phyloP scores from a whole-genome alignment of 2,888 invertebrate genomes.

The Seira musarum region DNA sequence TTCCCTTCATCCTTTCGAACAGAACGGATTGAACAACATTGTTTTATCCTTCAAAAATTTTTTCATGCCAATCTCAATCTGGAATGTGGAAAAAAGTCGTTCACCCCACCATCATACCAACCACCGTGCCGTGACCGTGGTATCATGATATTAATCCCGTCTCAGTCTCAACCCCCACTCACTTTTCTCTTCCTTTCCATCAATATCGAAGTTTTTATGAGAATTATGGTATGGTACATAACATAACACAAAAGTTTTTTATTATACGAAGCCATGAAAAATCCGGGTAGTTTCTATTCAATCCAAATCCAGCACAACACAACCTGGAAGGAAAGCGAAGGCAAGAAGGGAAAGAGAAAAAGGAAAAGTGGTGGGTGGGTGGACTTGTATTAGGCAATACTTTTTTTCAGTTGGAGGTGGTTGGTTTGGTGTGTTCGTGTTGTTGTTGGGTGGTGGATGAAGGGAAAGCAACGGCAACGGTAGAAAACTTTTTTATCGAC shows the following conservation, averaged over 20 bases:
- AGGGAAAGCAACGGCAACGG: too few relatives aligned
- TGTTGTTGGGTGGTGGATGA: too few relatives aligned
- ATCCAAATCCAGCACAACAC: too few relatives aligned
- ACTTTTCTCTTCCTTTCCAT: background rate
- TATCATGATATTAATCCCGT: conserved; percentile 51
- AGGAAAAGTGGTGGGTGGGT: background rate
- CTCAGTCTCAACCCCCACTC: conserved; percentile 52
- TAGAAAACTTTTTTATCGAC: background rate
- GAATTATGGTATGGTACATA: background rate
- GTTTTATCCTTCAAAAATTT: background rate
- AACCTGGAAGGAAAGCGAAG: too few relatives aligned
- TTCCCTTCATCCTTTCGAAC: background rate
- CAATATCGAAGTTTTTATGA: too few relatives aligned
- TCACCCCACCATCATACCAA: conserved; percentile 39
- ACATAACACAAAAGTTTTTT: background rate
- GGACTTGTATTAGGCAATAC: background rate
- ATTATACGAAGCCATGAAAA: background rate
- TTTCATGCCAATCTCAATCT: background rate
- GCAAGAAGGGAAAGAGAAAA: too few relatives aligned
- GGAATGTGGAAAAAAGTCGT: conserved; percentile 28
- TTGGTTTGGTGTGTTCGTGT: too few relatives aligned
- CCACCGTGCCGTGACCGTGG: conserved; percentile 3
- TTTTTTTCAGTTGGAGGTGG: background rate
- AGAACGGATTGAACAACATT: too few relatives aligned
- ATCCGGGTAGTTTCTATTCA: background rate